Evolutionary conservation across 2,797 vertebrate species (phyloP).

Genomic region (Channa striata): DNA sequence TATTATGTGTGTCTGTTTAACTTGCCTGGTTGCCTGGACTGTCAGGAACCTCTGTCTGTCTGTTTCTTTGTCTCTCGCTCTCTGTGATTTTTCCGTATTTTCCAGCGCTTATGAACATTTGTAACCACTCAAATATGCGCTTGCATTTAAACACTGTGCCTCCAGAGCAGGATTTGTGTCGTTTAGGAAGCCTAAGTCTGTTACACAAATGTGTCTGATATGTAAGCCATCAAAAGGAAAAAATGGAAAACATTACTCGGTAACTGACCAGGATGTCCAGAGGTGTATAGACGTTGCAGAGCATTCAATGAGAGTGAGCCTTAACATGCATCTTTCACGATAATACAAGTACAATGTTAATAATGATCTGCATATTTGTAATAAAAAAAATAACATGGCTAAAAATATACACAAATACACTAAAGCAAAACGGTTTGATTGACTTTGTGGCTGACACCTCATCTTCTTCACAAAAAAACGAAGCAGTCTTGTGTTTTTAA

Average conservation of each 20-base stretch:
- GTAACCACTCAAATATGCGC: constrained; percentile 42
- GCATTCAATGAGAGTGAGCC: background rate
- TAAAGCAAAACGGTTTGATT: no score
- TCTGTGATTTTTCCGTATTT: constrained; percentile 58
- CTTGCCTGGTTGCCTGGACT: constrained; percentile 70
- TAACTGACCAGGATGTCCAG: constrained; percentile 3
- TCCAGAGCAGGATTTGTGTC: constrained; percentile 63
- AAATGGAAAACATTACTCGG: constrained; percentile 29
- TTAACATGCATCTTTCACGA: background rate
- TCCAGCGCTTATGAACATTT: constrained; percentile 45
- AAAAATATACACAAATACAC: no score
- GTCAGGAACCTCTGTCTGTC: constrained; percentile 56
- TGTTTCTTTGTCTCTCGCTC: constrained; percentile 39
- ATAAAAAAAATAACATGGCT: no score
- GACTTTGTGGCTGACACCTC: no score
- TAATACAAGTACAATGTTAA: background rate
- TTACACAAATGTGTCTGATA: constrained; percentile 31
- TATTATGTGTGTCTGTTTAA: constrained; percentile 86
- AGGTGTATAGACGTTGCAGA: constrained; percentile 1
- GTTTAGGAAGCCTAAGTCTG: constrained; percentile 32
- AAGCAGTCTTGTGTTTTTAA: no score
- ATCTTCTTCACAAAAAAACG: no score
- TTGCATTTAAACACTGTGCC: constrained; percentile 40
- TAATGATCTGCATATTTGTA: no score
- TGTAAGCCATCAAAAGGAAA: constrained; percentile 8